Evolutionary conservation across 2,888 invertebrate species (phyloP), one percentile per base, ranked within the genome.

Genomic region (Heliothis peltigera): DNA sequence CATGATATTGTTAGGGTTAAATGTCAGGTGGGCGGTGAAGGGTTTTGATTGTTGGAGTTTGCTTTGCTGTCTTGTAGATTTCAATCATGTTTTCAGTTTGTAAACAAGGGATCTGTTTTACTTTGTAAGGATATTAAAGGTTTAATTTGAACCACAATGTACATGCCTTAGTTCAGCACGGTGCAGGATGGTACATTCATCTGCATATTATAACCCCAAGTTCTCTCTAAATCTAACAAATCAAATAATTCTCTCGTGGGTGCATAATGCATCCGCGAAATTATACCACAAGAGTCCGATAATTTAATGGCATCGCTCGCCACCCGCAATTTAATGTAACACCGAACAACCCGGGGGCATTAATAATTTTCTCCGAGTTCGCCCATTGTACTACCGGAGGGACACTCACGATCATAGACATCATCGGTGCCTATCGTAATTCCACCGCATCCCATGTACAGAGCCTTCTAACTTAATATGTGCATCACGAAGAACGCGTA

Each of bases 401-500:
- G 90, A 91, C 89, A 85, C 89, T 91, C 93, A 93, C 93, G 93
- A 93, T 84, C 89, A 80, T 87, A 85, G 77, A 77, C 80, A 70
- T 80, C 92, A 92, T 90, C 91, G 86, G 86, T 87, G 88, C 90
- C 89, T 90, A 89, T 91, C 91, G 91, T 91, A 91, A 88, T 85
- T 91, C 89, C 89, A 84, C 87, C 85, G 85, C 89, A 86, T 77
- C 87, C 91, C 94, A 92, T 94, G 92, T 93, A 92, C 84, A 93
- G 92, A 86, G 87, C 84, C 91, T 75, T 79, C 90, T 84, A 92
- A 93, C 93, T 95, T 94, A 95, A 95, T 95, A 95, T 95, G 94
- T 94, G 94, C 94, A 92, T 93, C 94, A 94, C 94, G 94, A 94
- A 88, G 81, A 82, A 72, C 87, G 90, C 93, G 87, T 94, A 94